Conservation (phyloP, 2,888 invertebrate species). For the Emmelina monodactyla region DNA sequence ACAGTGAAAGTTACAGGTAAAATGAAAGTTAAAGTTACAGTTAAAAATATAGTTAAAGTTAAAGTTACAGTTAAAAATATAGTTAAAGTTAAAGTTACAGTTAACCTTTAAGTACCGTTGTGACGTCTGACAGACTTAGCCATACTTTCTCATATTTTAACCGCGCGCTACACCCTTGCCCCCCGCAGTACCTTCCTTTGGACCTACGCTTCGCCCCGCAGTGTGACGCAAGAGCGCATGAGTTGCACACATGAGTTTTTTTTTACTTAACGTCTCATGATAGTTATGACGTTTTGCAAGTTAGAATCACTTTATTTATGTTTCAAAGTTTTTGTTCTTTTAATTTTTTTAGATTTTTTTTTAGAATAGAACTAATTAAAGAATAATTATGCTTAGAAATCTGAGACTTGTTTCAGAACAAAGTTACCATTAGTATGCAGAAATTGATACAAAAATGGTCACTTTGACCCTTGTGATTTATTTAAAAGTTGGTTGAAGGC, state of each 20-base stretch:
- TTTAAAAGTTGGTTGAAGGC: neutral
- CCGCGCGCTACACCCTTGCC: neutral
- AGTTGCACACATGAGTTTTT: neutral
- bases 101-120: neutral
- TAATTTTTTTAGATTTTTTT: too few species aligned
- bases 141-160: neutral
- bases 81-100: too few species aligned
- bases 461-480: slow-evolving; percentile 2
- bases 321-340: too few species aligned
- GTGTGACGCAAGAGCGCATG: neutral
- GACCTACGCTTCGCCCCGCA: neutral
- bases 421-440: neutral
- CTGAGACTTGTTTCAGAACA: slow-evolving; percentile 1
- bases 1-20: too few species aligned
- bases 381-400: slow-evolving; percentile 2
- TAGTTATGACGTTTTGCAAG: neutral
- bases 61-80: too few species aligned
- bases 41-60: too few species aligned
- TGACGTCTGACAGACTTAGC: neutral
- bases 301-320: neutral
- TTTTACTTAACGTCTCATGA: slow-evolving; percentile 1
- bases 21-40: too few species aligned
- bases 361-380: neutral
- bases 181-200: neutral
- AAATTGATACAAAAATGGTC: slow-evolving; percentile 1